Evolutionary conservation across 1,140 invertebrate genomes (phyloP).

Genomic region (Augochlora pura): DNA sequence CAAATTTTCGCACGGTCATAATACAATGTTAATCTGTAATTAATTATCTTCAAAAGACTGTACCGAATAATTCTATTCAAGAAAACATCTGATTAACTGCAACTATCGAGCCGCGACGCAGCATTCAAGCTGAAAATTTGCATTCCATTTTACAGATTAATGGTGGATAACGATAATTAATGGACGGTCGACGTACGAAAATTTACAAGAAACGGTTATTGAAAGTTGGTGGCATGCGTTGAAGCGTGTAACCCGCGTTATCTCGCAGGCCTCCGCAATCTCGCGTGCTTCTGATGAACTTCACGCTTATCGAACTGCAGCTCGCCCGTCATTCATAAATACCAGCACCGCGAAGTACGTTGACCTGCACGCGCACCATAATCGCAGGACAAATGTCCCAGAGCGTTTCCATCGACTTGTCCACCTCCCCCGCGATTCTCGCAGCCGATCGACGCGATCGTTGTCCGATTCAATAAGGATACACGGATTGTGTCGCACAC

Average conservation of each 20-base stretch:
- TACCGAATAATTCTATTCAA: no score
- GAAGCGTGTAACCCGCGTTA: constrained; percentile 6
- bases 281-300: constrained; percentile 28
- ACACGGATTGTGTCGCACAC: neutral
- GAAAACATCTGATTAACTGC: no score
- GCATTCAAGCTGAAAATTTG: no score
- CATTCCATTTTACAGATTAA: no score
- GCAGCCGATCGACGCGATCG: neutral
- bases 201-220: no score
- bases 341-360: constrained; percentile 34
- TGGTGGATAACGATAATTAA: no score
- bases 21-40: no score
- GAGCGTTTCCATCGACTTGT: neutral
- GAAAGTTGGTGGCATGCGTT: neutral
- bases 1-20: no score
- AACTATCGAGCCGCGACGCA: no score
- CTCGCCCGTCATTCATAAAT: constrained; percentile 45
- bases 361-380: constrained; percentile 31
- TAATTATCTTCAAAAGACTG: no score
- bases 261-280: constrained; percentile 21
- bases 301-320: constrained; percentile 47
- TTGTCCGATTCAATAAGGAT: neutral
- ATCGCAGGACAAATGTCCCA: constrained; percentile 30
- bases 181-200: no score
- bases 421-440: neutral